Evolutionary conservation across 2,888 invertebrate species (phyloP), one percentile per base, ranked within the genome.

Genomic region (Ametastegia equiseti): DNA sequence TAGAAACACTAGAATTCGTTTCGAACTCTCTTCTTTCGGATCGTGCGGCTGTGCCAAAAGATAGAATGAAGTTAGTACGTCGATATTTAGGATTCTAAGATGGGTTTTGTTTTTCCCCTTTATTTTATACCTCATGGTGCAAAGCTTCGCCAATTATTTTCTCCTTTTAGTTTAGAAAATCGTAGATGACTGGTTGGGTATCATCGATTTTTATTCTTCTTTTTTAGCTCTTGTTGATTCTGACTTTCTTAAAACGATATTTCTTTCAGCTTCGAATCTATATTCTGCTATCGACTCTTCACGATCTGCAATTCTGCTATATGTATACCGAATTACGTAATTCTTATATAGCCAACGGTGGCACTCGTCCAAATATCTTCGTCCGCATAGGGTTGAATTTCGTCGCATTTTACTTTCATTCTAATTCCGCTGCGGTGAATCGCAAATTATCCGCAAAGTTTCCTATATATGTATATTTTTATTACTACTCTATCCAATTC

Each of bases 1-100:
- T 65, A 71, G 71, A 30, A 71, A 71, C 30, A 45, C 27, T 30
- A n/a, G 47, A 75, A 75, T 75, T 54, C 50, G 75, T 54, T 75
- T 36, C 36, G 36, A 67, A 67, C 36, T 67, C 19, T n/a, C n/a
- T n/a, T n/a, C n/a, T 36, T 39, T 67, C 39, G 67, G 27, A 60
- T 60, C 60, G 23, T 30, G 23, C 23, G 13, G 23, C 27, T 60
- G 60, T 60, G 60, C 60, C 54, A 54, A 54, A 54, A 54, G 54
- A 54, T 54, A 54, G 11, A 23, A 54, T 54, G 54, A 54, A 54
- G 54, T 23, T 23, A 23, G 23, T n/a, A n/a, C n/a, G n/a, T n/a
- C n/a, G n/a, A n/a, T n/a, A n/a, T n/a, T n/a, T n/a, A n/a, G n/a
- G n/a, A n/a, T n/a, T n/a, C n/a, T n/a, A n/a, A n/a, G n/a, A n/a